A percentile compares a stretch with the other conserved stretches of the same genome.
Conservation (phyloP, 2,113 vertebrate genomes). For the Pelmatolapia mariae region DNA sequence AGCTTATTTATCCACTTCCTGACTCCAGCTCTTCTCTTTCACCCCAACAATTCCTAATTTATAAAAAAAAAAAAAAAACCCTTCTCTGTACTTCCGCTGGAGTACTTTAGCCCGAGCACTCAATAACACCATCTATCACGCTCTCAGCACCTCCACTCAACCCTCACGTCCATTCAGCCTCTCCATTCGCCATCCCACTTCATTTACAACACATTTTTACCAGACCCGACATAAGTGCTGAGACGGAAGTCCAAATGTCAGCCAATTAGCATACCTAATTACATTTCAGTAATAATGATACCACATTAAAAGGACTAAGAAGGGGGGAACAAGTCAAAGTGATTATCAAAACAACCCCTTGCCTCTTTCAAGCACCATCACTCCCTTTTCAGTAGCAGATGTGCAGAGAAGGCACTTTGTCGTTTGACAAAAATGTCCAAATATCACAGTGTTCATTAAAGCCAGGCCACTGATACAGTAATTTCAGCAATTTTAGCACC, state of each 20-base stretch:
- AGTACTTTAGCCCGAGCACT: constrained; percentile 46
- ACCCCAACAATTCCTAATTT: constrained; percentile 52
- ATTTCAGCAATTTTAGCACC: constrained; percentile 50
- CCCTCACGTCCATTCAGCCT: constrained; percentile 49
- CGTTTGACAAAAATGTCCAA: constrained; percentile 42
- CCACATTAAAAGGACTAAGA: constrained; percentile 61
- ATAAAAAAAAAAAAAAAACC: constrained; percentile 4
- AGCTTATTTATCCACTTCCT: constrained; percentile 45
- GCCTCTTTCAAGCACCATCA: constrained; percentile 50
- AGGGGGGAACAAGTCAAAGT: constrained; percentile 71
- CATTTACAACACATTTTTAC: constrained; percentile 58
- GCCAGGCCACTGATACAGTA: constrained; percentile 39
- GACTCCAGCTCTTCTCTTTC: constrained; percentile 45
- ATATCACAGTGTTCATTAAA: constrained; percentile 52
- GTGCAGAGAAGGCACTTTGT: constrained; percentile 46
- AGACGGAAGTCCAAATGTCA: constrained; percentile 68
- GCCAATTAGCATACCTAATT: constrained; percentile 74
- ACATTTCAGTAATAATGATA: constrained; percentile 69
- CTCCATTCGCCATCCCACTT: constrained; percentile 34
- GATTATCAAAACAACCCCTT: constrained; percentile 67
- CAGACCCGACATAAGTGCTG: constrained; percentile 43
- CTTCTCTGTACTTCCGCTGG: constrained; percentile 36
- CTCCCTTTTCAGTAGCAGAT: constrained; percentile 62
- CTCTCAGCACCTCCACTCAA: constrained; percentile 41
- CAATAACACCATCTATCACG: constrained; percentile 50